A percentile compares a stretch with the other conserved stretches of the same genome.
These are phyloP conservation scores for Malacoraja senta DNA, from an alignment of 2,797 vertebrate species.

Conservation along the genomic window DNA sequence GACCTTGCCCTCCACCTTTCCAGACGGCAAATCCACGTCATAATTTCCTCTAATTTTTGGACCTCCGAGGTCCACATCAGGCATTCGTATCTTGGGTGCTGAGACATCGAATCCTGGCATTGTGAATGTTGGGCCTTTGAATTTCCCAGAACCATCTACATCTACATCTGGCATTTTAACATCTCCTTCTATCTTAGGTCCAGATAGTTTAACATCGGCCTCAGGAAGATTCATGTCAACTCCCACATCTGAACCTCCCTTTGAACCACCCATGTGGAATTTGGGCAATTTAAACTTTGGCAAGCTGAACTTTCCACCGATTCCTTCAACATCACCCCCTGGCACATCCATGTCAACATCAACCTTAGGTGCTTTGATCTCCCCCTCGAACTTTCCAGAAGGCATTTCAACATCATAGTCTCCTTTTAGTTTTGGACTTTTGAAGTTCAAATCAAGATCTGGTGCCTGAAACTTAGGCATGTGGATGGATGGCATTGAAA, in stretches of 20 bases:
- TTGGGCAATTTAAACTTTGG: no score
- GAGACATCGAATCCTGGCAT: no score
- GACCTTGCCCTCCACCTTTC: background rate
- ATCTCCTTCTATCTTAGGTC: no score
- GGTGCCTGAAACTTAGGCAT: slow-evolving; percentile 44
- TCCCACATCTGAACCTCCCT: no score
- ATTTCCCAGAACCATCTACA: no score
- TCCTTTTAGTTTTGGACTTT: slow-evolving; percentile 45
- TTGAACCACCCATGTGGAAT: no score
- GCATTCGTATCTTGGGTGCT: slow-evolving; percentile 41
- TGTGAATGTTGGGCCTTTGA: background rate
- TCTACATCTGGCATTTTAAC: no score
- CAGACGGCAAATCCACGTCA: background rate
- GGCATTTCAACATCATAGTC: slow-evolving; percentile 1
- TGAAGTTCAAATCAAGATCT: slow-evolving; percentile 43
- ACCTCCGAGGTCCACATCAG: slow-evolving; percentile 41
- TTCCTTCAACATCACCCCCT: slow-evolving; percentile 38
- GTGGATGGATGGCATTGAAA: no score
- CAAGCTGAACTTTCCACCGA: slow-evolving; percentile 39
- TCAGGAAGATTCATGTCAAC: no score
- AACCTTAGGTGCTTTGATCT: slow-evolving; percentile 44
- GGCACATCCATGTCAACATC: background rate
- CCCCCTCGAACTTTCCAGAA: background rate
- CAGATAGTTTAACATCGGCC: no score
- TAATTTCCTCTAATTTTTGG: slow-evolving; percentile 45